A percentile compares a stretch with the other conserved stretches of the same genome.
Conservation (phyloP, 2,888 invertebrate species). For the Coelogynopora nodosa region DNA sequence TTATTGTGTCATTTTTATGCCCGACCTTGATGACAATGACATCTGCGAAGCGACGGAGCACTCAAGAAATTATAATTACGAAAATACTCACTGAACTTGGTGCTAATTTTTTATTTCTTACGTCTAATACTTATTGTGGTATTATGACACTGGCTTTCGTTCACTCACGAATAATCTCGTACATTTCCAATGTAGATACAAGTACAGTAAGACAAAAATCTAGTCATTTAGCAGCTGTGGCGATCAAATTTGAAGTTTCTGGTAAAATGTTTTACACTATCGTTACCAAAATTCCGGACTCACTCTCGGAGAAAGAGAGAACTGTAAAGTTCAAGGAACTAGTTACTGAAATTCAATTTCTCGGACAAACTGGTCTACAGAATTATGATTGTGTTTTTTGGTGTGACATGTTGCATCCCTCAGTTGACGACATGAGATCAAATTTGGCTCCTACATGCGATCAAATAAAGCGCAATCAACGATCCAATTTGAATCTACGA, state of each 20-base stretch:
- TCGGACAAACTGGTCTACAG: neutral
- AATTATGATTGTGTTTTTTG: neutral
- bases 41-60: neutral
- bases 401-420: neutral
- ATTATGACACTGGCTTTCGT: neutral
- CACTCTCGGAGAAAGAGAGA: neutral
- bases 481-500: neutral
- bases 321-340: neutral
- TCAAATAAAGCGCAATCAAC: no score
- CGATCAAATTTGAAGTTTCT: neutral
- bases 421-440: neutral
- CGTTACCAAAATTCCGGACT: neutral
- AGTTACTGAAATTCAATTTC: neutral
- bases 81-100: neutral
- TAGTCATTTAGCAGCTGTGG: neutral
- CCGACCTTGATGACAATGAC: neutral
- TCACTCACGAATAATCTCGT: neutral
- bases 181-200: neutral
- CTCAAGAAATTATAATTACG: neutral
- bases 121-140: neutral
- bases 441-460: neutral
- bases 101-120: neutral
- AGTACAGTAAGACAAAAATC: neutral
- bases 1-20: neutral
- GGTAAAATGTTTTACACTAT: neutral